Evolutionary conservation across 2,797 vertebrate genomes (phyloP).

Genomic region (Bucorvus abyssinicus): DNA sequence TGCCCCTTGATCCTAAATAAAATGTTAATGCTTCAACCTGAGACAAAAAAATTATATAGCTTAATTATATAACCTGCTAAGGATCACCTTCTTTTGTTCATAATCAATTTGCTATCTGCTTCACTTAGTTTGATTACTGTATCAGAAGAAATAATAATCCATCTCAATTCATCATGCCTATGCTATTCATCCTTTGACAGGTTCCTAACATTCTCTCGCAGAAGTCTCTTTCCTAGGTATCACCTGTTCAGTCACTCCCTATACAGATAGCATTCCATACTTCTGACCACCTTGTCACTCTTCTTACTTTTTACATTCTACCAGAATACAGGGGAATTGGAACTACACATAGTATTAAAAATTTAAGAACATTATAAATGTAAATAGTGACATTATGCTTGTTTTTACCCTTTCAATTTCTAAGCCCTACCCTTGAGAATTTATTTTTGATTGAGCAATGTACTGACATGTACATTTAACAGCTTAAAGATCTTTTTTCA

Average conservation of each 20-base stretch:
- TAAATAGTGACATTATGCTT: neutral
- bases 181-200: neutral
- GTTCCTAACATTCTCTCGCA: neutral
- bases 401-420: neutral
- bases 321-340: neutral
- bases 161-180: neutral
- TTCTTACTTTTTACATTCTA: neutral
- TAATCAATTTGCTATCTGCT: neutral
- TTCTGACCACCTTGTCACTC: neutral
- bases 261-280: neutral
- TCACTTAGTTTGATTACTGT: neutral
- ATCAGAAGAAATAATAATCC: neutral
- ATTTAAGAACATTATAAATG: neutral
- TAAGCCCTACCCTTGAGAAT: neutral
- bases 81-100: neutral
- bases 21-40: neutral
- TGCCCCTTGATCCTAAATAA: neutral
- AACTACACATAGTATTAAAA: neutral
- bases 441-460: neutral
- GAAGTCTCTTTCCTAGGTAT: neutral
- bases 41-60: neutral
- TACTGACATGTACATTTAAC: neutral
- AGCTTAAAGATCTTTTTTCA: neutral
- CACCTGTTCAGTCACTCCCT: neutral
- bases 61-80: neutral